Percentiles rank a stretch among this genome's conserved stretches.
phyloP scores from a whole-genome alignment of 2,888 invertebrate species.

The Cephalotes varians region DNA sequence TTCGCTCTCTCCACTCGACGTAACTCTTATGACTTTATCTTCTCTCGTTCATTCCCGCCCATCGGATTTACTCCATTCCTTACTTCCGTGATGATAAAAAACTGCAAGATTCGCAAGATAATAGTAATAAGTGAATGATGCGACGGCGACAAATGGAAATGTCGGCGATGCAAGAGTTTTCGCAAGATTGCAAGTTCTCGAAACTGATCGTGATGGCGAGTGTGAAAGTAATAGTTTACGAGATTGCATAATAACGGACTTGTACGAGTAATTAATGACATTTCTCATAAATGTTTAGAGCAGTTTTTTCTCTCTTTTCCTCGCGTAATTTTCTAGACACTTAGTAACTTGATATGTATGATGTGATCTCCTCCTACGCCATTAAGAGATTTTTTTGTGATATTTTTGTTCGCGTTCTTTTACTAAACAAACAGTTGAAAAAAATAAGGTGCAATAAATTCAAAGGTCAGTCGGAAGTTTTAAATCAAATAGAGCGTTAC shows the following conservation, averaged over 20 bases:
- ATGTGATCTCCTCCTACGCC: background rate
- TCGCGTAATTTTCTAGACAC: background rate
- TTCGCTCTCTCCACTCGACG: slow-evolving; percentile 5
- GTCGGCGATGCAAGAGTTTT: slow-evolving; percentile 30
- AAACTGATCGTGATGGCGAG: background rate
- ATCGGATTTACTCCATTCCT: slow-evolving; percentile 9
- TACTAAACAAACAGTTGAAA: background rate
- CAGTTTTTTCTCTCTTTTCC: background rate
- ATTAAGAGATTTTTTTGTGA: slow-evolving; percentile 19
- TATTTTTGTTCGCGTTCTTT: background rate
- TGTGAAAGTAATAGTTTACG: slow-evolving; percentile 31
- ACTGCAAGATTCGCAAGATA: slow-evolving; percentile 23
- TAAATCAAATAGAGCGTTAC: background rate
- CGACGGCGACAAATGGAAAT: slow-evolving; percentile 3
- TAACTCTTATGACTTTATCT: slow-evolving; percentile 38
- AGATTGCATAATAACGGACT: slow-evolving; percentile 38
- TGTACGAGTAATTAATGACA: background rate
- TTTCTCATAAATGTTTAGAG: background rate
- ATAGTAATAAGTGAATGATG: slow-evolving; percentile 29
- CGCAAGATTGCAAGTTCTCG: slow-evolving; percentile 22
- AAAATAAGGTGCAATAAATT: slow-evolving; percentile 15
- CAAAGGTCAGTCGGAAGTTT: background rate
- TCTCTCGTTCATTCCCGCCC: slow-evolving; percentile 6
- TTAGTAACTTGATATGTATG: background rate
- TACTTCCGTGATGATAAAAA: slow-evolving; percentile 12